These are phyloP conservation scores for Corythornis vintsioides DNA, from an alignment of 2,113 vertebrate genomes.

Conservation along the genomic window DNA sequence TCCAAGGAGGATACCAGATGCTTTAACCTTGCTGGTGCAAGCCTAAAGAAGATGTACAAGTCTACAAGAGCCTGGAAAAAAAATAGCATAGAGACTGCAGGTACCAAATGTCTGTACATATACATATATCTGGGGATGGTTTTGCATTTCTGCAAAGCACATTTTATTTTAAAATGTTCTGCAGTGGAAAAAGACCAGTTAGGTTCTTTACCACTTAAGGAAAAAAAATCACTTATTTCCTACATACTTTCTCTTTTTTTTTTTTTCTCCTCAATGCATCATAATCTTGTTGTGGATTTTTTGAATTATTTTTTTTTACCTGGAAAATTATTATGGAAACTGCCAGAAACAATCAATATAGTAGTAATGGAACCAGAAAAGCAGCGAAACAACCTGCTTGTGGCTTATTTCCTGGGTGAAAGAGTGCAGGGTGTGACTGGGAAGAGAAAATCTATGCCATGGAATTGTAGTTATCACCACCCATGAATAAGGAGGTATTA, in stretches of 20 bases:
- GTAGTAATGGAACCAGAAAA: constrained; percentile 7
- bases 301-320: background rate
- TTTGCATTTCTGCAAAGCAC: background rate
- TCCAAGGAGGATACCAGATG: background rate
- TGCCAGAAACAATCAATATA: background rate
- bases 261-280: background rate
- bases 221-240: background rate
- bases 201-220: background rate
- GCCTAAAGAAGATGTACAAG: background rate
- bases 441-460: constrained; percentile 1
- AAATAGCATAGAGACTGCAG: background rate
- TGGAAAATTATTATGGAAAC: background rate
- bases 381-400: constrained; percentile 1
- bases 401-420: constrained; percentile 17
- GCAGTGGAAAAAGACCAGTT: background rate
- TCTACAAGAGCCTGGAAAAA: background rate
- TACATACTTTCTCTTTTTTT: background rate
- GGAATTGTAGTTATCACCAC: background rate
- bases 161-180: background rate
- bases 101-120: background rate
- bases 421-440: constrained; percentile 24
- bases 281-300: background rate
- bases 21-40: background rate
- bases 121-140: background rate
- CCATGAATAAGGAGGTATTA: background rate